Evolutionary conservation across 2,113 vertebrate genomes (phyloP).

Genomic region (Dipodomys spectabilis): DNA sequence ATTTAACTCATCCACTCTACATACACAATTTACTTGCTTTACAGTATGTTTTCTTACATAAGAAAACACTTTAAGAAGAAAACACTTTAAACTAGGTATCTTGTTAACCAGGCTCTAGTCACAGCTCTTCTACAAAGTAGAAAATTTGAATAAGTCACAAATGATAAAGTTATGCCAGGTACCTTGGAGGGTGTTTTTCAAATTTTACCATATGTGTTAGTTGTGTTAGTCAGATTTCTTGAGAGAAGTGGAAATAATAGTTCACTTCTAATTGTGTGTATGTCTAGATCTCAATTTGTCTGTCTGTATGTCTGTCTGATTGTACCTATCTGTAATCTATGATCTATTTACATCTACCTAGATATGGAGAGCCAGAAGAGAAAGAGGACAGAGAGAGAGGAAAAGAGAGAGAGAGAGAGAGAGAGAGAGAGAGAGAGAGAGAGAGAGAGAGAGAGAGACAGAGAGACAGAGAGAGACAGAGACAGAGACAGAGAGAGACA

Average conservation of each 20-base stretch:
- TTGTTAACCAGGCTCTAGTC: neutral
- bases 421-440: too few relatives aligned
- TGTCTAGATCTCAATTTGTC: neutral
- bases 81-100: neutral
- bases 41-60: constrained; percentile 41
- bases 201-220: neutral
- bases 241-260: neutral
- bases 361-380: neutral
- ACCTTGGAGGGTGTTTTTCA: neutral
- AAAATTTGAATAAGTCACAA: neutral
- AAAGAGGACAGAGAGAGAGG: too few relatives aligned
- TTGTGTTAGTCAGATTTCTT: neutral
- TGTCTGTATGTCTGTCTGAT: neutral
- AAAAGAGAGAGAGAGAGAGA: too few relatives aligned
- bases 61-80: constrained; percentile 30
- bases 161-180: neutral
- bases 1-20: constrained; percentile 31
- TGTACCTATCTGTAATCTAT: neutral
- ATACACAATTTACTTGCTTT: constrained; percentile 63
- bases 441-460: too few relatives aligned
- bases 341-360: neutral
- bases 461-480: too few relatives aligned
- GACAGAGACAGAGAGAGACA: too few relatives aligned
- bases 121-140: neutral
- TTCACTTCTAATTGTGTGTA: neutral